Conservation (phyloP, 2,797 vertebrate genomes). For the Enteromius treurensis region DNA sequence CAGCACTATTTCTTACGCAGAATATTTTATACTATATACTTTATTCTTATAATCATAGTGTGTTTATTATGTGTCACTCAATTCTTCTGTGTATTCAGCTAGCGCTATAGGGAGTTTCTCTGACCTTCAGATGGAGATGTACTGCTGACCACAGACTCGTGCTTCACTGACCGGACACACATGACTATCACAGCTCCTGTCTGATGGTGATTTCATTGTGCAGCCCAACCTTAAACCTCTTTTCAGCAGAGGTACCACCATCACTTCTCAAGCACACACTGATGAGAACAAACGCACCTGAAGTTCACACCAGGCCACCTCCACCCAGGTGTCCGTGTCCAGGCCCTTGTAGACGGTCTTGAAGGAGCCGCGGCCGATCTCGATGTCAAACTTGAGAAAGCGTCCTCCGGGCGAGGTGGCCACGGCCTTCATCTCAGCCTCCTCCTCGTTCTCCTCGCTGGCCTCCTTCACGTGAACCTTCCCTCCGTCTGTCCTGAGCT, state of each 20-base stretch:
- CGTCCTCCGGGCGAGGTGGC: slow-evolving; percentile 93
- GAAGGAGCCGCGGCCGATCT: slow-evolving; percentile 95
- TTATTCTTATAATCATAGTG: too few species aligned
- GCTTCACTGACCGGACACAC: too few species aligned
- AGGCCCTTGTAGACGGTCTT: slow-evolving; percentile 99
- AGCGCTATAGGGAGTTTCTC: too few species aligned
- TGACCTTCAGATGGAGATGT: too few species aligned
- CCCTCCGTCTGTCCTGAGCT: slow-evolving; percentile 67
- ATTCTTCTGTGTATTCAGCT: too few species aligned
- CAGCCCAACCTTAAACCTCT: not conserved
- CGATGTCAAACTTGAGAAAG: slow-evolving; percentile 98
- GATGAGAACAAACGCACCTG: slow-evolving; percentile 81
- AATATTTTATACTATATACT: too few species aligned
- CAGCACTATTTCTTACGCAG: too few species aligned
- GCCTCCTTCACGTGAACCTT: slow-evolving; percentile 72
- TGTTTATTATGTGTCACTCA: too few species aligned
- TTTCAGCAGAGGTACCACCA: not conserved
- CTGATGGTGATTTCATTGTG: not conserved
- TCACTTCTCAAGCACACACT: not conserved
- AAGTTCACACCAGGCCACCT: slow-evolving; percentile 98
- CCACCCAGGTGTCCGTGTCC: slow-evolving; percentile 97
- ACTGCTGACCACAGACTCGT: too few species aligned
- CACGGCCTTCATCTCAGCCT: slow-evolving; percentile 96
- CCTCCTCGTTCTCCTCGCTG: slow-evolving; percentile 92
- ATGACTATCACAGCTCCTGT: too few species aligned